Base-by-base conservation (phyloP, 2,888 invertebrate species). In the Capitulum mitella region DNA sequence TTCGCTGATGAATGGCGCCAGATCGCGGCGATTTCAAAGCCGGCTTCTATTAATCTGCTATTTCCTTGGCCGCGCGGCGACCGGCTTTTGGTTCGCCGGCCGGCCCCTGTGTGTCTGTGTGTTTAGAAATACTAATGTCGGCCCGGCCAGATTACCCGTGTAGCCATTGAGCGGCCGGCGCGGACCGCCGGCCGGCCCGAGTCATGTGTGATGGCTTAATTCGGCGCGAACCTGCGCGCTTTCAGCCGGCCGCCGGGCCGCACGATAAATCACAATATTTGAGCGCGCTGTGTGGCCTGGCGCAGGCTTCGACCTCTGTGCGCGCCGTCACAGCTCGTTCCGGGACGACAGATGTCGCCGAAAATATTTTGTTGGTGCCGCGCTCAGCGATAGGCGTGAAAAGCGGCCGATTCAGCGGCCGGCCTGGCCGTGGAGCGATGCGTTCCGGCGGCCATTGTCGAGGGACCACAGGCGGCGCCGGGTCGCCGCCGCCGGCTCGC, bases 91-190 rank as follows among this genome's bases (percentile, higher is more conserved):
- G 34, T 19, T 22, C 34, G 64, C 37, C 19, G 16, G 34, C 22
- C 64, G 19, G 19, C 22, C 64, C 22, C 64, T 64, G 64, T 37
- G 19, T 37, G 64, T n/a, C 64, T 3, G 64, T 32, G 12, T 64
- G 64, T 64, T 64, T 64, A 64, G 64, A 64, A 64, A 64, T 64
- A 64, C 64, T 64, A 64, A 64, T 64, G 64, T 64, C 34, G 14
- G 19, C 34, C 22, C 64, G 22, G 16, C 16, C 34, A 34, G 64
- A 64, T 64, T 64, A 64, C 64, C 64, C 64, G 32, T 64, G 64
- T 64, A 32, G 19, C 64, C 64, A 64, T 64, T 64, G 34, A 64
- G 64, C 64, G 64, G 34, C 32, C 61, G 61, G 37, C 64, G 64
- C 64, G n/a, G n/a, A n/a, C n/a, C n/a, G n/a, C n/a, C n/a, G n/a